phyloP scores from a whole-genome alignment of 2,888 invertebrate genomes.

The Trachelus troglodyta region DNA sequence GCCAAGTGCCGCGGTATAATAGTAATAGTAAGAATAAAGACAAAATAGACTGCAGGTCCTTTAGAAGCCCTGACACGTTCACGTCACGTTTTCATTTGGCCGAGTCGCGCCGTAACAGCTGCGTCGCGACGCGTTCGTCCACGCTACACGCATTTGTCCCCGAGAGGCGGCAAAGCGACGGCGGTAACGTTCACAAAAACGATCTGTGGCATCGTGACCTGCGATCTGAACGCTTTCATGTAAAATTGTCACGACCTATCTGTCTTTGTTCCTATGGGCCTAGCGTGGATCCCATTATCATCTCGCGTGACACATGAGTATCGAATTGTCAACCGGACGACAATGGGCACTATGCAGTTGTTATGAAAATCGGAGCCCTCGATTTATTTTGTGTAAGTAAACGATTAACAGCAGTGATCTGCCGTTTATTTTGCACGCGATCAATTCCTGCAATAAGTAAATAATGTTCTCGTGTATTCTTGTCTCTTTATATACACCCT shows the following conservation, averaged over 20 bases:
- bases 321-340: not conserved
- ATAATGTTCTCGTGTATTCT: not conserved
- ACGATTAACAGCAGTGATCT: not conserved
- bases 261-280: not conserved
- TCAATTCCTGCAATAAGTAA: not conserved
- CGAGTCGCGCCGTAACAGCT: not conserved
- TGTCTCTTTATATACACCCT: not conserved
- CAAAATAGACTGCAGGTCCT: not conserved
- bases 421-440: not conserved
- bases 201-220: not conserved
- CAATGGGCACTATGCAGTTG: not conserved
- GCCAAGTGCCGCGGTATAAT: conserved; percentile 20
- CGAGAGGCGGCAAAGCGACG: not conserved
- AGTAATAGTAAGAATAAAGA: not conserved
- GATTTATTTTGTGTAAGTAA: not conserved
- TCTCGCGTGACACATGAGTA: not conserved
- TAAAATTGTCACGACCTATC: not conserved
- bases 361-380: not conserved
- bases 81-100: not conserved
- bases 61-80: not conserved
- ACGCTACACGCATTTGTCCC: not conserved
- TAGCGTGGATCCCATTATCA: not conserved
- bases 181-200: not conserved
- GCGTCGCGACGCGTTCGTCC: not conserved
- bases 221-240: not conserved